A percentile compares a stretch with the other conserved stretches of the same genome.
Conservation (phyloP, 2,797 vertebrate species). For the Enteromius viviparus region DNA sequence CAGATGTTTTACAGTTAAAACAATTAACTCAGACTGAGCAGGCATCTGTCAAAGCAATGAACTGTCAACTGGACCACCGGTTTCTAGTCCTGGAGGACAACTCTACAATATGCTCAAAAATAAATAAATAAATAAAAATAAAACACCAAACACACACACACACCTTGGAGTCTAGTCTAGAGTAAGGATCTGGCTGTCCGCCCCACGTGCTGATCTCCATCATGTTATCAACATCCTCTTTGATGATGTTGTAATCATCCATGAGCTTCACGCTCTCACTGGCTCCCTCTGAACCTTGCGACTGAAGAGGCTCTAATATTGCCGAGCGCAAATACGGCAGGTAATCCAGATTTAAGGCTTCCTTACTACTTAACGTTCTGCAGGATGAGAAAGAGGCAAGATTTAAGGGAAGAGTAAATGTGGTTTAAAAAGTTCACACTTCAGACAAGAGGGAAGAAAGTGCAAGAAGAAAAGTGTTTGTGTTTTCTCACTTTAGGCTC, state of each 20-base stretch:
- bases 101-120: constrained; percentile 17
- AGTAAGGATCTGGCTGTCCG: constrained; percentile 87
- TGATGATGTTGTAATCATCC: constrained; percentile 91
- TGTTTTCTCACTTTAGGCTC: constrained; percentile 85
- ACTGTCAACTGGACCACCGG: constrained; percentile 16
- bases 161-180: constrained; percentile 95
- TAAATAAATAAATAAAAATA: background rate
- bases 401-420: constrained; percentile 1
- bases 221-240: constrained; percentile 94
- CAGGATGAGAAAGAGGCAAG: background rate
- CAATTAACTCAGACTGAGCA: constrained; percentile 27
- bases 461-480: background rate
- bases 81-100: constrained; percentile 2
- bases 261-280: constrained; percentile 82
- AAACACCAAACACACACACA: constrained; percentile 16
- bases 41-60: constrained; percentile 39
- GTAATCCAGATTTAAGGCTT: constrained; percentile 91
- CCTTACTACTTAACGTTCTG: constrained; percentile 87
- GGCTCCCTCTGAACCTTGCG: constrained; percentile 83
- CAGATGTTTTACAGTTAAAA: constrained; percentile 33
- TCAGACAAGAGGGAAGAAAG: background rate
- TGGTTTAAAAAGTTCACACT: background rate
- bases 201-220: constrained; percentile 94
- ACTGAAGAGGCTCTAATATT: constrained; percentile 83
- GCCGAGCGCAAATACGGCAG: constrained; percentile 82